Percentiles rank a stretch among this genome's conserved stretches.
Evolutionary conservation across 2,113 vertebrate genomes (phyloP).

Genomic region (Aleadryas rufinucha): DNA sequence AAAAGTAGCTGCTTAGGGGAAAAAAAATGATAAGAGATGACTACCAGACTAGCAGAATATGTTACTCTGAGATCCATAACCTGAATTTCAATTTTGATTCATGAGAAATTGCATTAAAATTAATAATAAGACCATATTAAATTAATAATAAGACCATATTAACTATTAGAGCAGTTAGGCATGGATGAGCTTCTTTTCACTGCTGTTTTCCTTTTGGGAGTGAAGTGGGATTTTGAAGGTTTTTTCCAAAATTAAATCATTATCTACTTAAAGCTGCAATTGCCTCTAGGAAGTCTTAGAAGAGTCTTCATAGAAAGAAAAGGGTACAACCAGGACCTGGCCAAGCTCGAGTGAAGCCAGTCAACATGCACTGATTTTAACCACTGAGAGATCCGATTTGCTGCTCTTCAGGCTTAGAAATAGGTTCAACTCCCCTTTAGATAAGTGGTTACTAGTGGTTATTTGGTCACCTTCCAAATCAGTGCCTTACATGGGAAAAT

Average conservation of each 20-base stretch:
- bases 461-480: background rate
- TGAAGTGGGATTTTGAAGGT: rapidly evolving
- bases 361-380: rapidly evolving
- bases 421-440: background rate
- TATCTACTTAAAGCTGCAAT: background rate
- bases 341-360: background rate
- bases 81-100: background rate
- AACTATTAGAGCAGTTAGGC: background rate
- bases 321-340: background rate
- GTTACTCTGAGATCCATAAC: background rate
- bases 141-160: background rate
- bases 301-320: background rate
- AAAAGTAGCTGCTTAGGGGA: background rate
- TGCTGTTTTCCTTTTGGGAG: no score
- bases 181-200: background rate
- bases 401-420: background rate
- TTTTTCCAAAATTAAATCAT: background rate
- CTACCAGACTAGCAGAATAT: background rate
- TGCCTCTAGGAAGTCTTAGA: background rate
- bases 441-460: background rate
- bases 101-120: background rate
- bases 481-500: background rate
- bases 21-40: background rate
- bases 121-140: background rate
- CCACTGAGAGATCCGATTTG: rapidly evolving